Conservation (phyloP, 1,140 invertebrate genomes). For the Macrocentrus cingulum region DNA sequence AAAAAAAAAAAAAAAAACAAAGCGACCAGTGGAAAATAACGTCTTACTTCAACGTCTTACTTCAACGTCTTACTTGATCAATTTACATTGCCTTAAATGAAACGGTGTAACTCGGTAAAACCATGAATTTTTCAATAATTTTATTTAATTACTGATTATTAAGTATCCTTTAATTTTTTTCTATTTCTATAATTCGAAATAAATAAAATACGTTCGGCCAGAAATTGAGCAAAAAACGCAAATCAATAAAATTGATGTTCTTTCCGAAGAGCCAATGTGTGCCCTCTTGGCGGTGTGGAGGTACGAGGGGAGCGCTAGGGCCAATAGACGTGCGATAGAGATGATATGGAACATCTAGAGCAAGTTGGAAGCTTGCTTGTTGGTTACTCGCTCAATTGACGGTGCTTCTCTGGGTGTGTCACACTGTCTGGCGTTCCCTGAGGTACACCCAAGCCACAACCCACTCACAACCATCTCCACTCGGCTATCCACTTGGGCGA, state of each 20-base stretch:
- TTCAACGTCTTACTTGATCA: conserved; percentile 62
- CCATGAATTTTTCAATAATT: no score
- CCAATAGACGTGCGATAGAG: conserved; percentile 53
- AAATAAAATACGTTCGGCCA: conserved; percentile 56
- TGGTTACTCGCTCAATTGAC: no score
- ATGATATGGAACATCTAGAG: conserved; percentile 11
- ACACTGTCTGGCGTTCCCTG: no score
- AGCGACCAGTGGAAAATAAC: not conserved
- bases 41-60: no score
- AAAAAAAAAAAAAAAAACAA: not conserved
- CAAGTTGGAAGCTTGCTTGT: no score
- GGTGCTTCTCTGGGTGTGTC: no score
- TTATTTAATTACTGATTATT: conserved; percentile 14
- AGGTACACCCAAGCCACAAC: conserved; percentile 16
- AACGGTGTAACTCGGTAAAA: no score
- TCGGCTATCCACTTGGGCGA: no score
- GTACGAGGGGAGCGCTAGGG: conserved; percentile 56
- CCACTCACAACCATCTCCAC: conserved; percentile 14
- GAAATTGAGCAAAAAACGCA: conserved; percentile 41
- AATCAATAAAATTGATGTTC: conserved; percentile 59
- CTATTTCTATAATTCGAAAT: conserved; percentile 42
- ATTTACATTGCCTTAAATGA: conserved; percentile 57
- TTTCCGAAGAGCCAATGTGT: conserved; percentile 62
- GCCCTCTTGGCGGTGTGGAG: conserved; percentile 61
- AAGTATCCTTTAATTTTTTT: conserved; percentile 29